Percentiles rank a stretch among this genome's conserved stretches.
Evolutionary conservation across 2,113 vertebrate genomes (phyloP).

Genomic region (Oncorhynchus kisutch): DNA sequence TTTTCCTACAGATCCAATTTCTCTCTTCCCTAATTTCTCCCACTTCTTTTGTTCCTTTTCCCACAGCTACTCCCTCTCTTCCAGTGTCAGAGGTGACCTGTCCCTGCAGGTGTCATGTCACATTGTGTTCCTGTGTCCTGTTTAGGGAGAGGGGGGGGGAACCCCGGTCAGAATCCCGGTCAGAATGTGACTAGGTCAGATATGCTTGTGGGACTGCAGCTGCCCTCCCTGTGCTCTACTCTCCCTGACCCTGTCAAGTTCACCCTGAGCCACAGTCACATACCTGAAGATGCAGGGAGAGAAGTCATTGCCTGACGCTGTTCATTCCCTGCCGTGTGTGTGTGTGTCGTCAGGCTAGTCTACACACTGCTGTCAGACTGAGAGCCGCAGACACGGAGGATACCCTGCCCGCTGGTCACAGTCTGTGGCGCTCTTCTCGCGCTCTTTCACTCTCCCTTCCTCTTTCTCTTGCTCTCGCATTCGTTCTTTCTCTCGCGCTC

Average conservation of each 20-base stretch:
- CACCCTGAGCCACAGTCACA: not conserved
- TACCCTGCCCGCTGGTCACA: not conserved
- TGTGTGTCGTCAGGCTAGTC: not conserved
- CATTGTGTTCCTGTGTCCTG: not conserved
- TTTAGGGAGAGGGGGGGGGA: no score
- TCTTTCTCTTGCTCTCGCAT: no score
- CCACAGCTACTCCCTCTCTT: not conserved
- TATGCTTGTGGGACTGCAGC: no score
- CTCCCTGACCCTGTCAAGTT: not conserved
- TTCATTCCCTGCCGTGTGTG: no score
- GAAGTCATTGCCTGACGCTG: no score
- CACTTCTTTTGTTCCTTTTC: not conserved
- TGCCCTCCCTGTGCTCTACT: not conserved
- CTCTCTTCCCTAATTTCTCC: no score
- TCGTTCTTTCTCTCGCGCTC: no score
- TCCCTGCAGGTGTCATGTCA: not conserved
- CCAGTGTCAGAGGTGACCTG: not conserved
- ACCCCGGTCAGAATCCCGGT: no score
- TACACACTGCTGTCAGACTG: not conserved
- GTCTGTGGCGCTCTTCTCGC: no score
- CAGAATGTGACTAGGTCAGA: not conserved
- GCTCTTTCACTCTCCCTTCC: no score
- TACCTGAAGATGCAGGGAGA: not conserved
- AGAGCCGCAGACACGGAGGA: not conserved
- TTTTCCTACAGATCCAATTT: not conserved